Percentiles rank a stretch among this genome's conserved stretches.
Evolutionary conservation across 2,888 invertebrate genomes (phyloP).

Genomic region (Agrochola lota): DNA sequence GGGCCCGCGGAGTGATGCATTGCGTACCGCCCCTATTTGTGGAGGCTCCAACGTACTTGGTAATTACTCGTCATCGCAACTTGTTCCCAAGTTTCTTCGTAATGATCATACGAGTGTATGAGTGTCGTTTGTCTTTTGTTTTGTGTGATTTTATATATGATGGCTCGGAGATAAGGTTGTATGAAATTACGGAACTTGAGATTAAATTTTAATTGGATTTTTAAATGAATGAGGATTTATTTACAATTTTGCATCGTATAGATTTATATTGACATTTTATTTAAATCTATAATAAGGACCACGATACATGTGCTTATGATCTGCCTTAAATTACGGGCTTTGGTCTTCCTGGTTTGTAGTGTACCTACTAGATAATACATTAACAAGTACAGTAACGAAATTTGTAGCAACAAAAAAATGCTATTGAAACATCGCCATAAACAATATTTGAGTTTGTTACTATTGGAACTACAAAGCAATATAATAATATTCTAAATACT

Average conservation of each 20-base stretch:
- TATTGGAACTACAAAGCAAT: slow-evolving; percentile 15
- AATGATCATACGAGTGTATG: slow-evolving; percentile 31
- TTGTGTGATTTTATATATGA: slow-evolving; percentile 40
- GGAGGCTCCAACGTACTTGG: slow-evolving; percentile 52
- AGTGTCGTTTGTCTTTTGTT: slow-evolving; percentile 54
- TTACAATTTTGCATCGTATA: not conserved
- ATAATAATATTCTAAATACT: slow-evolving; percentile 5
- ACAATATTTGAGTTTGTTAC: not conserved
- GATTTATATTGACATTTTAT: not conserved
- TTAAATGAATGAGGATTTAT: not conserved
- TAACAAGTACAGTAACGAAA: not conserved
- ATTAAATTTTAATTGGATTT: not conserved
- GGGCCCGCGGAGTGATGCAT: slow-evolving; percentile 57
- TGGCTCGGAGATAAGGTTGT: not conserved
- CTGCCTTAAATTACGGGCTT: not conserved
- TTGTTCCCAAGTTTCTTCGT: slow-evolving; percentile 44
- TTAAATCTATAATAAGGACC: not conserved
- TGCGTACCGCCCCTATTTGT: slow-evolving; percentile 62
- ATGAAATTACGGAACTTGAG: not conserved
- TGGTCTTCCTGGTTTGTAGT: not conserved
- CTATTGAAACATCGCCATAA: not conserved
- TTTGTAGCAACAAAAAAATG: not conserved
- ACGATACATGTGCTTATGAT: not conserved
- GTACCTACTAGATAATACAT: not conserved
- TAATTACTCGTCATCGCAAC: slow-evolving; percentile 64